Evolutionary conservation across 2,797 vertebrate genomes (phyloP).

Genomic region (Lophius americanus): DNA sequence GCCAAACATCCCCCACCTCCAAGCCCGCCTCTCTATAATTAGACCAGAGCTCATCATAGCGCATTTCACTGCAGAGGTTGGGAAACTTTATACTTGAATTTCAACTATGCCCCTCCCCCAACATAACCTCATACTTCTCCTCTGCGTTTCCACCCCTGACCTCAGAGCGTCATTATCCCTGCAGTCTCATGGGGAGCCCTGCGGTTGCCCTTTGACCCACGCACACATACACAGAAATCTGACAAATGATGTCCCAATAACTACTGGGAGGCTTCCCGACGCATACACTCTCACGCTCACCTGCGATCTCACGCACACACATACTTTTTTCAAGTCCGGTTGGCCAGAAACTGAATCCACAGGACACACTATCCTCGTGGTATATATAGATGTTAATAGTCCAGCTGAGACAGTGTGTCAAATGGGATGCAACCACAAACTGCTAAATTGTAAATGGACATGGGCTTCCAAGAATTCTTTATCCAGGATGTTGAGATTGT

Average conservation of each 20-base stretch:
- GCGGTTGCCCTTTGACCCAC: neutral
- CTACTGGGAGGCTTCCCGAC: constrained; percentile 21
- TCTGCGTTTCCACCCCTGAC: constrained; percentile 51
- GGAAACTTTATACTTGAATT: constrained; percentile 84
- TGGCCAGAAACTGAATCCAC: constrained; percentile 68
- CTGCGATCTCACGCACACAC: constrained; percentile 5
- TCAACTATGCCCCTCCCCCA: constrained; percentile 66
- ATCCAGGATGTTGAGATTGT: constrained; percentile 13
- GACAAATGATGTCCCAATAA: constrained; percentile 21
- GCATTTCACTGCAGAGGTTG: constrained; percentile 74
- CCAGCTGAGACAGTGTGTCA: constrained; percentile 54
- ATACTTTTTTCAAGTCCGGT: constrained; percentile 40
- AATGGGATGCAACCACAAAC: constrained; percentile 30
- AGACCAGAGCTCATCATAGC: constrained; percentile 74
- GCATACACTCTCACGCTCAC: constrained; percentile 20
- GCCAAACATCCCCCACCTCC: constrained; percentile 45
- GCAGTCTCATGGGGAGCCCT: constrained; percentile 38
- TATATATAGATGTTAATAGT: constrained; percentile 81
- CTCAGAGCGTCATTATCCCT: constrained; percentile 44
- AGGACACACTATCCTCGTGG: constrained; percentile 70
- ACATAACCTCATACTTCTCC: constrained; percentile 51
- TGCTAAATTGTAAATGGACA: constrained; percentile 47
- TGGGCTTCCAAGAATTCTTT: constrained; percentile 29
- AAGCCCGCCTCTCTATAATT: constrained; percentile 75
- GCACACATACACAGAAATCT: constrained; percentile 10